These are phyloP conservation scores for Nanorana parkeri DNA, from an alignment of 2,113 vertebrate genomes.

Conservation along the genomic window DNA sequence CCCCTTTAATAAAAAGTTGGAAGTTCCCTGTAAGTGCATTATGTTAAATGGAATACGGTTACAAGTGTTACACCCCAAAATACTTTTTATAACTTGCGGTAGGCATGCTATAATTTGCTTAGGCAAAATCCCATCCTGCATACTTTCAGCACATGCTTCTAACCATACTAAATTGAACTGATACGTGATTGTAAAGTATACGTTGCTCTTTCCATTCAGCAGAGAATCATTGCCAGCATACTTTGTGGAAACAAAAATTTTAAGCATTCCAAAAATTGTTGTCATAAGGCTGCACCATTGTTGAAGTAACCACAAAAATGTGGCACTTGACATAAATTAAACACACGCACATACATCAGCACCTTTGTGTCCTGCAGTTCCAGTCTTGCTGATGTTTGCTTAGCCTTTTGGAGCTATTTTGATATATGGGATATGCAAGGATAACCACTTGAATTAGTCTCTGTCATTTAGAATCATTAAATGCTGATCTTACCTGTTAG, in stretches of 20 bases:
- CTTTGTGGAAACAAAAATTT: constrained; percentile 20
- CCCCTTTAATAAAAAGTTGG: too few species aligned
- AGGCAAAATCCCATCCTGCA: not conserved
- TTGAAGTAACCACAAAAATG: constrained; percentile 48
- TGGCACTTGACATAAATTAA: constrained; percentile 19
- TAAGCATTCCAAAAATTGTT: constrained; percentile 42
- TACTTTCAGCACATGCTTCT: not conserved
- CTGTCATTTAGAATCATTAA: too few species aligned
- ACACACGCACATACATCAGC: constrained; percentile 1
- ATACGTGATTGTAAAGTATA: not conserved
- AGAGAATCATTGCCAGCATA: constrained; percentile 3
- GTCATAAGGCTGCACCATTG: not conserved
- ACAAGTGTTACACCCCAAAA: not conserved
- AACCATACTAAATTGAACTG: not conserved
- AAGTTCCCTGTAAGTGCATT: not conserved
- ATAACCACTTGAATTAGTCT: not conserved
- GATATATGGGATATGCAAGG: not conserved
- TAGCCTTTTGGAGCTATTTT: not conserved
- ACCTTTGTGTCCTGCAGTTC: not conserved
- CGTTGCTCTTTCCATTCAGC: constrained; percentile 7
- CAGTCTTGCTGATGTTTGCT: constrained; percentile 14
- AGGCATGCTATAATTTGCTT: constrained; percentile 12
- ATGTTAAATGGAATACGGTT: too few species aligned
- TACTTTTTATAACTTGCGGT: not conserved
- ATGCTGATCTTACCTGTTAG: too few species aligned